These are phyloP conservation scores for Pseudochirops corinnae DNA, from an alignment of 2,797 vertebrate genomes.

Conservation along the genomic window DNA sequence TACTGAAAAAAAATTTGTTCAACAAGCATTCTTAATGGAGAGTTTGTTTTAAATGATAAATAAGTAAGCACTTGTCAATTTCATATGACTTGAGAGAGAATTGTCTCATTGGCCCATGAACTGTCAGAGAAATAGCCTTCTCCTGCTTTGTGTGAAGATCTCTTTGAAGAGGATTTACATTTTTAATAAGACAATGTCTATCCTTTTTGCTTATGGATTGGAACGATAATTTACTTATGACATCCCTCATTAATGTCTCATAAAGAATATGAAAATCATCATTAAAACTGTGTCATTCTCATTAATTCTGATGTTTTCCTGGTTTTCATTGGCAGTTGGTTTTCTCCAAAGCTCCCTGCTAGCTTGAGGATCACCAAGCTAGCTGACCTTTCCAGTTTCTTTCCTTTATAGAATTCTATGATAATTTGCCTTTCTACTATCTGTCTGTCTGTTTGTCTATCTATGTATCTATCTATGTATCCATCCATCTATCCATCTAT, in stretches of 20 bases:
- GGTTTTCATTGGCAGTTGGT: not conserved
- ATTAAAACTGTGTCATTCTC: conserved; percentile 22
- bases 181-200: conserved; percentile 23
- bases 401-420: not conserved
- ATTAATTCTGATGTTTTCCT: not conserved
- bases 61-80: not conserved
- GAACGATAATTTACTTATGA: conserved; percentile 46
- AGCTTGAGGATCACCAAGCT: not conserved
- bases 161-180: conserved; percentile 23
- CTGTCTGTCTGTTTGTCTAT: no score
- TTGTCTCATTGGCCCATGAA: conserved; percentile 34
- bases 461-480: no score
- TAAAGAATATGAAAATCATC: conserved; percentile 23
- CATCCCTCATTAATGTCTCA: conserved; percentile 51
- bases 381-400: not conserved
- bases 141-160: not conserved
- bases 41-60: not conserved
- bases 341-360: not conserved
- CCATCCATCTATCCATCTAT: no score
- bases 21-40: conserved; percentile 23
- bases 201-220: conserved; percentile 30
- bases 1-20: not conserved
- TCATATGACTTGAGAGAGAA: not conserved
- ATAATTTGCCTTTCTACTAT: not conserved
- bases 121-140: conserved; percentile 20